Evolutionary conservation across 2,888 invertebrate species (phyloP), one percentile per base, ranked within the genome.

Genomic region (Hofmannophila pseudospretella): DNA sequence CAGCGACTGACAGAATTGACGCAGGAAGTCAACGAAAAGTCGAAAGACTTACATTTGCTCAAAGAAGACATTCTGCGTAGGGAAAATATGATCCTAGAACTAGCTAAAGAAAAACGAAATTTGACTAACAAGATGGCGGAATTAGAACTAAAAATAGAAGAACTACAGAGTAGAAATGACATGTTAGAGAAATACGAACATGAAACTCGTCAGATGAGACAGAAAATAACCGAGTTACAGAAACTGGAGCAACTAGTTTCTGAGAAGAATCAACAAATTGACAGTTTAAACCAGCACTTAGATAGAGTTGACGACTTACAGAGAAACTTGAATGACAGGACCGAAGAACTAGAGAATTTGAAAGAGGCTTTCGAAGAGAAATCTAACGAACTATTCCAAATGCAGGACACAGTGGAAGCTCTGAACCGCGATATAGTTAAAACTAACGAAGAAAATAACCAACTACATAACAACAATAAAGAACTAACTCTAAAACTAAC

Each of bases 1-100:
- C 79, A 89, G 27, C 88, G 91, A 55, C 59, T 92, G 9, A 75
- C 85, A 0, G 89, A 90, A 51, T 71, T 89, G 20, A 89, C 89
- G 20, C 82, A 89, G 46, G 85, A 89, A 41, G 72, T 88, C 2
- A 77, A 64, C 29, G 89, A 90, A 34, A 87, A 82, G 49, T 77
- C 88, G 0, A 88, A 88, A 45, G 86, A 89, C 41, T 60, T 89
- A 25, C 76, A 88, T 50, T 58, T 88, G 42, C 72, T 89, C 20
- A 86, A 89, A 70, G 81, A 89, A 57, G 90, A 90, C 51, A 88
- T 88, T 31, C 58, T 86, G 0, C 77, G 88, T 41, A 80, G 89
- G 44, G 89, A 89, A 50, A 88, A 89, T 36, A 89, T 90, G 88
- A 87, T 88, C 43, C 51, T 89, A 33, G 86, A 87, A 61, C 62